Evolutionary conservation across 2,113 vertebrate genomes (phyloP).

Genomic region (Cranoglanis bouderius): DNA sequence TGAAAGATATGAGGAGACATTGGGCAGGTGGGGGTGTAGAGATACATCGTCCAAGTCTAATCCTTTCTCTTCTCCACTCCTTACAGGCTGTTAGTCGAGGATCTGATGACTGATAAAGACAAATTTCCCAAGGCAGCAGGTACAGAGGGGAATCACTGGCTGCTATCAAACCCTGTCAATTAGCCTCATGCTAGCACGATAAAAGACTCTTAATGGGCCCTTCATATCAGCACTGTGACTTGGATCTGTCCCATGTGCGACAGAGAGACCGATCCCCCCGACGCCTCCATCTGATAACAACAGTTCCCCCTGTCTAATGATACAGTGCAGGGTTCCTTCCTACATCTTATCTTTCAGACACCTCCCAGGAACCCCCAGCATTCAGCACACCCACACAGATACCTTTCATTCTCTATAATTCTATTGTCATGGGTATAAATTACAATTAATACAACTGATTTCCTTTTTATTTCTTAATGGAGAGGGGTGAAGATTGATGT

Average conservation of each 20-base stretch:
- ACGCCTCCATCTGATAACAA: conserved; percentile 85
- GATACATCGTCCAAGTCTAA: conserved; percentile 7
- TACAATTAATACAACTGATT: background rate
- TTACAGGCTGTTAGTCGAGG: conserved; percentile 75
- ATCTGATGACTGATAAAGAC: conserved; percentile 85
- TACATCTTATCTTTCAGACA: conserved; percentile 46
- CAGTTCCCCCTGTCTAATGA: conserved; percentile 89
- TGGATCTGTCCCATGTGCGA: conserved; percentile 75
- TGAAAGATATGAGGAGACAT: conserved; percentile 16
- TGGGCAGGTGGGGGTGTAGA: background rate
- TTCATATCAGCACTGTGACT: conserved; percentile 85
- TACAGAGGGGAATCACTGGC: conserved; percentile 66
- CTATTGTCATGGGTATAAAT: conserved; percentile 21
- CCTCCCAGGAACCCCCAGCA: background rate
- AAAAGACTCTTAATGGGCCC: conserved; percentile 88
- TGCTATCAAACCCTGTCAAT: conserved; percentile 89
- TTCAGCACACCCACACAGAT: conserved; percentile 12
- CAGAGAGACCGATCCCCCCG: conserved; percentile 80
- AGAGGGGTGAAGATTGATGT: background rate
- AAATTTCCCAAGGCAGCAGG: conserved; percentile 78
- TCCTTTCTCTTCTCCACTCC: conserved; percentile 53
- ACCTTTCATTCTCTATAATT: conserved; percentile 21
- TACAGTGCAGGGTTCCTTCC: conserved; percentile 77
- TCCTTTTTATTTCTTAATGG: background rate
- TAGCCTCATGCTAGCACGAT: conserved; percentile 86